Evolutionary conservation across 2,797 vertebrate genomes (phyloP), one percentile per base, ranked within the genome.

Genomic region (Crax fasciolata): DNA sequence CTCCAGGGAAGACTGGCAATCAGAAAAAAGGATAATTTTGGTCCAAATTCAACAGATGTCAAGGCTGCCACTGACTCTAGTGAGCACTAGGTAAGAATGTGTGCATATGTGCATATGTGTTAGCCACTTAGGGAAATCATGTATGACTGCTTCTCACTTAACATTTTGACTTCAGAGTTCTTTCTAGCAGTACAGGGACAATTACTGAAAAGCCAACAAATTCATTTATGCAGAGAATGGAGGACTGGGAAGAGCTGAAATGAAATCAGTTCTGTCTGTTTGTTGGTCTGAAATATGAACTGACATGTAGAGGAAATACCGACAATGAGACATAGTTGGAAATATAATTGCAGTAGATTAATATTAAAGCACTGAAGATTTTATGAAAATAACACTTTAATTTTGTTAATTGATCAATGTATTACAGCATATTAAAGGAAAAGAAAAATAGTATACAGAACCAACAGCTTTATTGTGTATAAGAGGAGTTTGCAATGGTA

Each of bases 1-100:
- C 1, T 18, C 25, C 1, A 1, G 7, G 11, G 27, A 46, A 4
- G 5, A 25, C 9, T 25, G 6, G 11, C 51, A 21, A 24, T 61
- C 18, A 63, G 27, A 70, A 77, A 74, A 75, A 10, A 66, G 15
- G 14, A 74, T 38, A 81, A 38, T 43, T 67, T 84, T 9, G 13
- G 13, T 74, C n/a, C 41, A 58, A 54, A 63, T 12, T 63, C 72
- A 63, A 39, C 8, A 66, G 46, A 81, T 28, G 7, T 41, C 21
- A 77, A 61, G 13, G 7, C 7, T 70, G 21, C 14, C 28, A 39
- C 2, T 84, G 57, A 76, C 6, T 83, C 5, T 3, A 9, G 10
- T 23, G 67, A 89, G 38, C 10, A 19, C n/a, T 24, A 66, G 3
- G 7, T 63, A 30, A 63, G 24, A 79, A 76, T 63, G 35, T 35